These are phyloP conservation scores for Linepithema humile DNA, from an alignment of 1,140 invertebrate genomes.

Conservation along the genomic window DNA sequence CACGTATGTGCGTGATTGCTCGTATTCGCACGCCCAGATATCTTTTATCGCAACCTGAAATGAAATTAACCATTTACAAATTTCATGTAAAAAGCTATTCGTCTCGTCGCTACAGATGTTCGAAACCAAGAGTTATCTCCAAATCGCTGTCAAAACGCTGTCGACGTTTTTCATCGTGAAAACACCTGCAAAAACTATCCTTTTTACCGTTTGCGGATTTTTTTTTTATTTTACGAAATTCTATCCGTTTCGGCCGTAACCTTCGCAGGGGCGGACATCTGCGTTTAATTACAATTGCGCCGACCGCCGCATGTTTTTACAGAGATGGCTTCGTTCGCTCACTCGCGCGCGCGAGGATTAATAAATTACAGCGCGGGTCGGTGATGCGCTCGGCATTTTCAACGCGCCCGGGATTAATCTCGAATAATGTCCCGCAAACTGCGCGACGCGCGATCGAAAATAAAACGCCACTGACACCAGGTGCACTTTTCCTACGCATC, in stretches of 20 bases:
- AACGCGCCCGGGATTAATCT: slow-evolving; percentile 64
- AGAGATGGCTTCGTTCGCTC: background rate
- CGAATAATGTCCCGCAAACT: slow-evolving; percentile 65
- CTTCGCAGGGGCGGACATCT: slow-evolving; percentile 20
- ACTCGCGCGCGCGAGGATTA: slow-evolving; percentile 31
- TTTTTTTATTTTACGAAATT: slow-evolving; percentile 6
- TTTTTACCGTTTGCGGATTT: background rate
- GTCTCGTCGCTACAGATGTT: background rate
- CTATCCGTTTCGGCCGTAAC: slow-evolving; percentile 42
- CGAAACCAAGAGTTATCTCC: slow-evolving; percentile 1
- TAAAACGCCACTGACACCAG: slow-evolving; percentile 39
- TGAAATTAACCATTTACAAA: slow-evolving; percentile 26
- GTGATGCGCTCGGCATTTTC: slow-evolving; percentile 53
- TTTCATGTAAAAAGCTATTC: slow-evolving; percentile 9
- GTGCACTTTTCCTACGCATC: background rate
- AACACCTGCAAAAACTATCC: slow-evolving; percentile 1
- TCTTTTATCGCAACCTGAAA: background rate
- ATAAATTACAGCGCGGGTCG: slow-evolving; percentile 63
- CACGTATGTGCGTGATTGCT: background rate
- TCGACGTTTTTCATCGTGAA: background rate
- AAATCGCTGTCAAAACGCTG: slow-evolving; percentile 29
- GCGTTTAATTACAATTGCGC: slow-evolving; percentile 53
- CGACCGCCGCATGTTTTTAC: slow-evolving; percentile 18
- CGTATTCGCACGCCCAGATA: background rate
- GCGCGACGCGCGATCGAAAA: slow-evolving; percentile 57